These are phyloP conservation scores for Drosophila neocordata DNA, from an alignment of 1,140 invertebrate species.

Conservation along the genomic window DNA sequence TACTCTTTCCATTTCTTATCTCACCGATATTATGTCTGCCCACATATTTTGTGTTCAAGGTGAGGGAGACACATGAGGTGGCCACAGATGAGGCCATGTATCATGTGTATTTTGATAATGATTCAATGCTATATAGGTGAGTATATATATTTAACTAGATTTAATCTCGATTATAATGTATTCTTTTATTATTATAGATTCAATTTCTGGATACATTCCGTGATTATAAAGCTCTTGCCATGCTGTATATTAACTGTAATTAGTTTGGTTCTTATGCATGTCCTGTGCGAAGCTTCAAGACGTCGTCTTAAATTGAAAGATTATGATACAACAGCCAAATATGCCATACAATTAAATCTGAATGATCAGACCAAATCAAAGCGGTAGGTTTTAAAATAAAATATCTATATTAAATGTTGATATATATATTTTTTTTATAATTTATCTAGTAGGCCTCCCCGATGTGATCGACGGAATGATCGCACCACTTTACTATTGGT, in stretches of 20 bases:
- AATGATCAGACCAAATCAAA: constrained; percentile 55
- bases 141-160: background rate
- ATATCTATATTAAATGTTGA: too few species aligned
- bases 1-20: constrained; percentile 88
- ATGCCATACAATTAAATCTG: constrained; percentile 51
- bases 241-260: constrained; percentile 93
- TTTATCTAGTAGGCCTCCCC: constrained; percentile 82
- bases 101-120: constrained; percentile 86
- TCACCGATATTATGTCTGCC: constrained; percentile 91
- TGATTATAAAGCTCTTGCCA: constrained; percentile 93
- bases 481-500: constrained; percentile 95
- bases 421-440: background rate
- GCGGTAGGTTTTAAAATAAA: constrained; percentile 26
- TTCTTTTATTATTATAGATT: constrained; percentile 74
- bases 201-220: constrained; percentile 95
- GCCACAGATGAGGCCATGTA: constrained; percentile 84
- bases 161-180: too few species aligned
- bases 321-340: constrained; percentile 83
- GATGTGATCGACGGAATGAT: constrained; percentile 89
- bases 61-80: constrained; percentile 81
- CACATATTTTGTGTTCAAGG: constrained; percentile 88
- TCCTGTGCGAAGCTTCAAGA: constrained; percentile 88
- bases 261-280: constrained; percentile 90
- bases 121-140: constrained; percentile 64
- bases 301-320: constrained; percentile 87